phyloP scores from a whole-genome alignment of 2,113 vertebrate genomes.

The Scomber scombrus region DNA sequence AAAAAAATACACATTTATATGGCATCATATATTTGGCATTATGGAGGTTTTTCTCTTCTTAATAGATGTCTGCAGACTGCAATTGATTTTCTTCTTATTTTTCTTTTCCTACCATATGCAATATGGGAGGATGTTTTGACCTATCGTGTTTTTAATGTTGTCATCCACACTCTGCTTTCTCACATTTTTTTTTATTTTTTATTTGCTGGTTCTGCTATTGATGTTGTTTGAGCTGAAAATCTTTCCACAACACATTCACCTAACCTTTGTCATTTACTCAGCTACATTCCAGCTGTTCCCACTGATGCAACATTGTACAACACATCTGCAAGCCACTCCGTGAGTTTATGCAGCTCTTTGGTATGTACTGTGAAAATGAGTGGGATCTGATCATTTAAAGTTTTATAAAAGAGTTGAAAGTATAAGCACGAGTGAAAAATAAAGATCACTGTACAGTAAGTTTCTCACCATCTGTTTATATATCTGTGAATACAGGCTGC shows the following conservation, averaged over 20 bases:
- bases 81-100: neutral
- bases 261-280: neutral
- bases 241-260: slow-evolving; percentile 1
- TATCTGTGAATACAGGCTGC: neutral
- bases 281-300: neutral
- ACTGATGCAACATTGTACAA: neutral
- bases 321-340: neutral
- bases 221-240: slow-evolving; percentile 12
- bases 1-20: slow-evolving; percentile 12
- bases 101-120: neutral
- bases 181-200: neutral
- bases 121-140: neutral
- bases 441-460: too few relatives aligned
- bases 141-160: slow-evolving; percentile 8
- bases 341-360: too few relatives aligned
- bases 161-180: neutral
- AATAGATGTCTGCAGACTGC: slow-evolving; percentile 15
- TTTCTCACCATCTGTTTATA: neutral
- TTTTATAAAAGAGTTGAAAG: too few relatives aligned
- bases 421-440: too few relatives aligned
- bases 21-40: neutral
- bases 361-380: neutral
- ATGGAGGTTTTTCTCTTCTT: neutral
- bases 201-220: neutral
- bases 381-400: neutral